Conservation (phyloP, 2,797 vertebrate genomes). For the Lepus oiostolus region DNA sequence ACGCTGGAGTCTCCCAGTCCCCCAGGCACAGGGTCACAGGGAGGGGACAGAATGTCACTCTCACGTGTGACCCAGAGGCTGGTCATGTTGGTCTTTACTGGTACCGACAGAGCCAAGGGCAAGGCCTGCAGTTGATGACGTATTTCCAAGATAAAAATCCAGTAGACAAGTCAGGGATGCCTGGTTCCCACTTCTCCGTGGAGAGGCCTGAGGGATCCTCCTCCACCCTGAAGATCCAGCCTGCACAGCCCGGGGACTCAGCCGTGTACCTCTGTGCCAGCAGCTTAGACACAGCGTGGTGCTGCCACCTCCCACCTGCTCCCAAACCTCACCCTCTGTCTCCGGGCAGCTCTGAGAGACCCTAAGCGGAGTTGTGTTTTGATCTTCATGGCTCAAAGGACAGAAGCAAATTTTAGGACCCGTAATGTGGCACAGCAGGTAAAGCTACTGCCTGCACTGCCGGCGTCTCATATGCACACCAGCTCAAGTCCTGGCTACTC, state of each 20-base stretch:
- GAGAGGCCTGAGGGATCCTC: too few relatives aligned
- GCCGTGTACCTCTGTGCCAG: conserved; percentile 49
- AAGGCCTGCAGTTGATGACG: background rate
- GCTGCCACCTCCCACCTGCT: background rate
- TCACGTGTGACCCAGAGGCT: conserved; percentile 53
- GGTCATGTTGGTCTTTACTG: background rate
- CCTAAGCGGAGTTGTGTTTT: too few relatives aligned
- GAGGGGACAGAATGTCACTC: background rate
- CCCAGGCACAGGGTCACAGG: conserved; percentile 46
- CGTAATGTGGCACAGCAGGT: too few relatives aligned
- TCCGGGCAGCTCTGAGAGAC: background rate
- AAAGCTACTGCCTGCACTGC: background rate
- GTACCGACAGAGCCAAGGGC: conserved; percentile 71
- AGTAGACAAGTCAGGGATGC: fast-evolving
- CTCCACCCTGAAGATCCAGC: too few relatives aligned
- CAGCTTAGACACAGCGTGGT: background rate
- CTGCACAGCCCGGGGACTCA: too few relatives aligned
- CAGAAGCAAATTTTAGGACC: too few relatives aligned
- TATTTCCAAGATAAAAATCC: fast-evolving
- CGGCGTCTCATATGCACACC: too few relatives aligned
- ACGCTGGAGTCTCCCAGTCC: conserved; percentile 58
- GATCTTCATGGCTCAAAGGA: fast-evolving
- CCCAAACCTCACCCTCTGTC: background rate
- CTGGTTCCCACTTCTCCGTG: too few relatives aligned
- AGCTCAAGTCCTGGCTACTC: too few relatives aligned